A percentile compares a stretch with the other conserved stretches of the same genome.
Evolutionary conservation across 2,888 invertebrate species (phyloP).

Genomic region (Eupeodes latifasciatus): DNA sequence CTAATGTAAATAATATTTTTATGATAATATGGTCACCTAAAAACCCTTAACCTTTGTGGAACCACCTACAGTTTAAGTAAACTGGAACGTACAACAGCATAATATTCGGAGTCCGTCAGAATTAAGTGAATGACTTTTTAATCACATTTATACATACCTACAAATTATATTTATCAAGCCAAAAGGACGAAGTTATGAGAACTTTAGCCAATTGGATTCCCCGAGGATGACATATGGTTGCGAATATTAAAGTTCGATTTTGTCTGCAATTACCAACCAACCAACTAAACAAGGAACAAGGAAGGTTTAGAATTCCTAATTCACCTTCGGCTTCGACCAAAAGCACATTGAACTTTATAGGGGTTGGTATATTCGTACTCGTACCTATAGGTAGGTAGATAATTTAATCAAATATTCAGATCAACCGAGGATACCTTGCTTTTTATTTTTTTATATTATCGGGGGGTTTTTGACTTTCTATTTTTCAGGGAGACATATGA

Average conservation of each 20-base stretch:
- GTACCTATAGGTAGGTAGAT: neutral
- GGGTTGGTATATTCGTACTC: neutral
- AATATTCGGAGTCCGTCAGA: slow-evolving; percentile 23
- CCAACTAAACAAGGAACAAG: neutral
- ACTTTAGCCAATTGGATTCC: slow-evolving; percentile 47
- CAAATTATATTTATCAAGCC: neutral
- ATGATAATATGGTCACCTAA: slow-evolving; percentile 3
- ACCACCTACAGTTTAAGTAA: slow-evolving; percentile 22
- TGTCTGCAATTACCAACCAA: slow-evolving; percentile 52
- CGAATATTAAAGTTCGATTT: slow-evolving; percentile 73
- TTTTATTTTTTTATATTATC: neutral
- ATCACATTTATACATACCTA: slow-evolving; percentile 60
- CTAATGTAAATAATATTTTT: too few species aligned
- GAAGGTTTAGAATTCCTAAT: slow-evolving; percentile 25
- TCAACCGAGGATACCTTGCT: slow-evolving; percentile 6
- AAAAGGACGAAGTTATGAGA: slow-evolving; percentile 56
- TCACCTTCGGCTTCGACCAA: slow-evolving; percentile 1
- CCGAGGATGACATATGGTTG: slow-evolving; percentile 71
- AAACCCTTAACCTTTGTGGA: neutral
- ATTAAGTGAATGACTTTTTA: slow-evolving; percentile 72
- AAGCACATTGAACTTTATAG: slow-evolving; percentile 56
- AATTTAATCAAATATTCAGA: slow-evolving; percentile 71
- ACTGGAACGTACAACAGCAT: neutral
- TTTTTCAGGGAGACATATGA: neutral
- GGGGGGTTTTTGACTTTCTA: neutral